Evolutionary conservation across 1,140 invertebrate species (phyloP), one percentile per base, ranked within the genome.

Genomic region (Monochamus saltuarius): DNA sequence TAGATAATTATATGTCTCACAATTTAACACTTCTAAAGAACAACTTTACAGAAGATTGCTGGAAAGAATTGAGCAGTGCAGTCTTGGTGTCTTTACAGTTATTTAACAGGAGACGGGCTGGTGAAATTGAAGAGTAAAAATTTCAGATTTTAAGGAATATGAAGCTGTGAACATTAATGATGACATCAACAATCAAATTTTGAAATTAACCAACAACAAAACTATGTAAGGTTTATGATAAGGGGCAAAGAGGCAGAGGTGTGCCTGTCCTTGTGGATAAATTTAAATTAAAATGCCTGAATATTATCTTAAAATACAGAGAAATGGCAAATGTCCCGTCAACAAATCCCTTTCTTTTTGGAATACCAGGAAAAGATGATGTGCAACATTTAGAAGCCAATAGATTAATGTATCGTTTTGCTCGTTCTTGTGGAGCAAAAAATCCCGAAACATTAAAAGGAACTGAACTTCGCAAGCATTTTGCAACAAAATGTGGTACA

Each of bases 101-200:
- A 6, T 50, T 50, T 7, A 50, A 50, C 22, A 19, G 47, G 14
- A 19, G 47, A 34, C 9, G 47, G 7, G 47, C 47, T 29, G 47
- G 47, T n/a, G 47, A 50, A 50, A 22, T 50, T 9, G 10, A 50
- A 36, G 47, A 34, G 22, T n/a, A 11, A 50, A 50, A 50, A 50
- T 50, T 29, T 2, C 22, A 22, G 47, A 50, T 35, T 50, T 1
- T 50, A n/a, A 3, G 19, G 11, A 22, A n/a, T 29, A 50, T 14
- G 29, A 50, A 50, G 9, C 9, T 4, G 8, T 50, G 14, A 50
- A 11, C 10, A 29, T 11, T 2, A 6, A 36, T 50, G 6, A 50
- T 14, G 47, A 50, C 22, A 50, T 50, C 13, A 14, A n/a, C n/a
- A 14, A 8, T 50, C 17, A 13, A 29, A 1, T 29, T 1, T 11